These are phyloP conservation scores for Lycorma delicatula DNA, from an alignment of 1,140 invertebrate species.

Conservation along the genomic window DNA sequence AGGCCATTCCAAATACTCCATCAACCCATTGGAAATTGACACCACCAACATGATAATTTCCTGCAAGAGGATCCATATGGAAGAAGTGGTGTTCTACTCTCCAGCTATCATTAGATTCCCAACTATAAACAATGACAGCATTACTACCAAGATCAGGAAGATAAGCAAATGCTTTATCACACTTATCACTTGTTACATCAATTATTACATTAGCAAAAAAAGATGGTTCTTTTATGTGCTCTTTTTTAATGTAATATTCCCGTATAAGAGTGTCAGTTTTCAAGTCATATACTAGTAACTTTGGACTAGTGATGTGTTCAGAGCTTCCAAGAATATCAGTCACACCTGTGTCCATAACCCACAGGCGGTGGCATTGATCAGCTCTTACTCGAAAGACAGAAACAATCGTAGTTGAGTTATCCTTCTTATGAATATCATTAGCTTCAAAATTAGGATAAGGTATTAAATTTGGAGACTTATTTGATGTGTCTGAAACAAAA, in stretches of 20 bases:
- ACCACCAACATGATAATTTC: conserved; percentile 56
- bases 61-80: conserved; percentile 66
- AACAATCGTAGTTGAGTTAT: conserved; percentile 49
- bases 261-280: conserved; percentile 57
- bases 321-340: conserved; percentile 50
- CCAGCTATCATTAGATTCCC: conserved; percentile 62
- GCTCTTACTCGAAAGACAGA: conserved; percentile 62
- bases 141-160: conserved; percentile 63
- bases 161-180: conserved; percentile 63
- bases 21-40: conserved; percentile 66
- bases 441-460: conserved; percentile 69
- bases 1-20: conserved; percentile 59
- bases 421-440: conserved; percentile 39
- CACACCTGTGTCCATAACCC: conserved; percentile 65
- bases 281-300: conserved; percentile 62
- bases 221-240: conserved; percentile 55
- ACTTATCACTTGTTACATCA: conserved; percentile 54
- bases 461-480: conserved; percentile 49
- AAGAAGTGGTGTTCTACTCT: conserved; percentile 70
- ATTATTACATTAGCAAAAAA: conserved; percentile 68
- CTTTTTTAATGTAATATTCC: conserved; percentile 49
- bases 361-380: conserved; percentile 62
- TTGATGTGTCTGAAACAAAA: conserved; percentile 43
- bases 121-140: conserved; percentile 64
- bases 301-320: conserved; percentile 45